These are phyloP conservation scores for Amblyornis subalaris DNA, from an alignment of 2,113 vertebrate species.

Conservation along the genomic window DNA sequence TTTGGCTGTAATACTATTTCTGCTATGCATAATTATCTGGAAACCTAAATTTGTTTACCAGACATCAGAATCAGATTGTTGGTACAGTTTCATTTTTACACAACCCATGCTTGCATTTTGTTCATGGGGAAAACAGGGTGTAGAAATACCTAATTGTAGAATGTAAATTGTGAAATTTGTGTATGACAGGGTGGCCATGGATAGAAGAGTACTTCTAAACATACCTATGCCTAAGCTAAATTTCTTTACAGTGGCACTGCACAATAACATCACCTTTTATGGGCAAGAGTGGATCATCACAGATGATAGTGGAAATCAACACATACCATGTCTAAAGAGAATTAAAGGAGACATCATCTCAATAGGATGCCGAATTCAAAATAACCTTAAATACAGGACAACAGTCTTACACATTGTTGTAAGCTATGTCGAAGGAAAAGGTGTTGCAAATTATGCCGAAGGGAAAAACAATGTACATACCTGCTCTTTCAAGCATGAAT, in stretches of 20 bases:
- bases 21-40: neutral
- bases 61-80: neutral
- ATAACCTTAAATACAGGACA: too few relatives aligned
- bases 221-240: too few relatives aligned
- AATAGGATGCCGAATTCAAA: too few relatives aligned
- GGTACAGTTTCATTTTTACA: neutral
- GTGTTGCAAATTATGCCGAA: neutral
- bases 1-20: neutral
- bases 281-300: too few relatives aligned
- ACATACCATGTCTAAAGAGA: too few relatives aligned
- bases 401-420: too few relatives aligned
- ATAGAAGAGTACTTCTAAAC: too few relatives aligned
- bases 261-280: too few relatives aligned
- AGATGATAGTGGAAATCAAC: too few relatives aligned
- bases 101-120: neutral
- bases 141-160: neutral
- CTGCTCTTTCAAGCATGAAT: neutral
- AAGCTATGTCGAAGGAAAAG: too few relatives aligned
- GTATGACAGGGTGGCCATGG: neutral
- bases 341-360: too few relatives aligned
- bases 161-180: neutral
- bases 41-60: neutral
- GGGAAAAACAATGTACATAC: neutral
- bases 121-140: neutral
- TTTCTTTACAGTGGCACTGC: too few relatives aligned